phyloP scores from a whole-genome alignment of 1,140 invertebrate genomes.

The Zaprionus kolodkinae region DNA sequence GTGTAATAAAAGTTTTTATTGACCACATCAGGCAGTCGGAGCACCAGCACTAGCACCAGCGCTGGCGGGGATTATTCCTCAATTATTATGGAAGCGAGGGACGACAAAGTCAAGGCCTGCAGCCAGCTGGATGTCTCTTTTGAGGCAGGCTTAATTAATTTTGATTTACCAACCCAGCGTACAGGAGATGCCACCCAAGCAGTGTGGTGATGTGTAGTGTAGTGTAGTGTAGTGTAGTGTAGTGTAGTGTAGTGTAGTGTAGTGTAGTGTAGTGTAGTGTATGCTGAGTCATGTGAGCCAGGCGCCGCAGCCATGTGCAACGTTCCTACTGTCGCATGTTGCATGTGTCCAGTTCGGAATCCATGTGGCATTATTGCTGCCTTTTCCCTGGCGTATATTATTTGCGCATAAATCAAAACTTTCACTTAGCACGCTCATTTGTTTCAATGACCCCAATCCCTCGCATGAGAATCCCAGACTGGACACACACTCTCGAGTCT shows the following conservation, averaged over 20 bases:
- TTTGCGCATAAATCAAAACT: constrained; percentile 81
- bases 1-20: constrained; percentile 75
- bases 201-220: no score
- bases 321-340: no score
- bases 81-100: constrained; percentile 63
- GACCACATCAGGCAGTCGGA: constrained; percentile 10
- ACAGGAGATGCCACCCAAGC: constrained; percentile 48
- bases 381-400: constrained; percentile 75
- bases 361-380: constrained; percentile 20
- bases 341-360: constrained; percentile 14
- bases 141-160: constrained; percentile 68
- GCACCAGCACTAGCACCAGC: no score
- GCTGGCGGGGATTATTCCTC: constrained; percentile 34
- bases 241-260: neutral
- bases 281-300: neutral
- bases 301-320: no score
- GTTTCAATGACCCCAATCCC: constrained; percentile 63
- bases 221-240: neutral
- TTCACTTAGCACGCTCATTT: constrained; percentile 82
- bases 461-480: constrained; percentile 11
- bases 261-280: neutral
- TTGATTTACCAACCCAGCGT: constrained; percentile 56
- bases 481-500: constrained; percentile 45
- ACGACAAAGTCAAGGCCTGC: constrained; percentile 49
- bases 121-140: constrained; percentile 63